Evolutionary conservation across 2,113 vertebrate genomes (phyloP).

Genomic region (Numida meleagris): DNA sequence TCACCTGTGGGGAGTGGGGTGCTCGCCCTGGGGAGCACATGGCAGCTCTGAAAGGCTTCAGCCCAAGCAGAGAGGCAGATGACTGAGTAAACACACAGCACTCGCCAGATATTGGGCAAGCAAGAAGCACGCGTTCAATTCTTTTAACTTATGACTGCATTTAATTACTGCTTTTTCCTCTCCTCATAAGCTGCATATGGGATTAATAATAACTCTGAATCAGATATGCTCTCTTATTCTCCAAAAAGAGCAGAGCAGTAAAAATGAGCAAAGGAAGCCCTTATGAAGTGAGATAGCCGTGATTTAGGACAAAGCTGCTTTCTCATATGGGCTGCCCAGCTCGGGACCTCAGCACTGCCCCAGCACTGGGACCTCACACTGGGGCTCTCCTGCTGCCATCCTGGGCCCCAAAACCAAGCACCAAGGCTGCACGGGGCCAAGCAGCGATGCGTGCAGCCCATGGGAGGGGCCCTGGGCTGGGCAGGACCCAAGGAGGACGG

Average conservation of each 20-base stretch:
- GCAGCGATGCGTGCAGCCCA: neutral
- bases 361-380: neutral
- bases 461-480: accelerated
- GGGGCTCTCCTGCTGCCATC: neutral
- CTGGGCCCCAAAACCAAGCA: neutral
- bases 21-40: too few relatives aligned
- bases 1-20: too few relatives aligned
- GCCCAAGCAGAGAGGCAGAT: neutral
- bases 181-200: slow-evolving; percentile 56
- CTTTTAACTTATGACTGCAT: slow-evolving; percentile 41
- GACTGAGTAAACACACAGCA: neutral
- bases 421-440: neutral
- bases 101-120: slow-evolving; percentile 43
- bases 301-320: neutral
- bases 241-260: neutral
- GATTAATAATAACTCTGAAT: slow-evolving; percentile 56
- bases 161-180: slow-evolving; percentile 56
- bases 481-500: neutral
- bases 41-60: too few relatives aligned
- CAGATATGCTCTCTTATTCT: neutral
- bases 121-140: neutral
- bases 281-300: neutral
- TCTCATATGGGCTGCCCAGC: neutral
- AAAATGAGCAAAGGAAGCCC: neutral
- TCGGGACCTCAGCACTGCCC: too few relatives aligned